Base-by-base conservation (phyloP, 1,140 invertebrate species). In the Trachelipus rathkii region DNA sequence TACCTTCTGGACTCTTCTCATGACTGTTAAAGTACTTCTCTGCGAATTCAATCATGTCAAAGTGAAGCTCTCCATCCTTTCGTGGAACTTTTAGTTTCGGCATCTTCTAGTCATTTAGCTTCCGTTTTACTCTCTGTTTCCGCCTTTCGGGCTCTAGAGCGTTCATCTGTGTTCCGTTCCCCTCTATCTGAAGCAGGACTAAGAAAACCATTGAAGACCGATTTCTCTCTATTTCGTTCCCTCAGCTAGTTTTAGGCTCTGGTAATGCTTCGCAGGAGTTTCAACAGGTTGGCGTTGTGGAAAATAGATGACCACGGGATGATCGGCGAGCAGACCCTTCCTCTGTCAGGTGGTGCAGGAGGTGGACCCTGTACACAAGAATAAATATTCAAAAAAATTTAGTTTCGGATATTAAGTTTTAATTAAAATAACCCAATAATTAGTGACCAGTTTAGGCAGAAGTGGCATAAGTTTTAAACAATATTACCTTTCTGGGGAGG, bases 11-110 rank as follows among this genome's bases (percentile, higher is more conserved):
- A 44, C 92, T 93, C 72, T 91, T 86, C 74, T 95, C 91, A 83
- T 97, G 95, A 74, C 90, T 89, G 84, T 97, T 97, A 85, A 95
- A 98, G 86, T 95, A 94, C 78, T 93, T 90, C 82, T 96, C 93
- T 13, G 95, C 96, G 87, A 95, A 98, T 83, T 97, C 95, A 0
- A 95, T 87, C 83, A 98, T 92, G 83, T 96, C 93, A 83, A 91
- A 93, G 82, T 91, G 89, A 73, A 89, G 87, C 69, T 87, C 84
- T 74, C 81, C 85, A 74, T 87, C 87, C 71, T 86, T 88, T 74
- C 88, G 50, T n/a, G 33, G 44, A 46, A 90, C 88, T 71, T 90
- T 82, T 73, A n/a, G 82, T 82, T 71, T 81, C 89, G 77, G 88
- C 87, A 79, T 87, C 87, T 60, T 86, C 86, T 78, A 94, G 85